phyloP scores from a whole-genome alignment of 2,888 invertebrate species.

The Habrosyne pyritoides region DNA sequence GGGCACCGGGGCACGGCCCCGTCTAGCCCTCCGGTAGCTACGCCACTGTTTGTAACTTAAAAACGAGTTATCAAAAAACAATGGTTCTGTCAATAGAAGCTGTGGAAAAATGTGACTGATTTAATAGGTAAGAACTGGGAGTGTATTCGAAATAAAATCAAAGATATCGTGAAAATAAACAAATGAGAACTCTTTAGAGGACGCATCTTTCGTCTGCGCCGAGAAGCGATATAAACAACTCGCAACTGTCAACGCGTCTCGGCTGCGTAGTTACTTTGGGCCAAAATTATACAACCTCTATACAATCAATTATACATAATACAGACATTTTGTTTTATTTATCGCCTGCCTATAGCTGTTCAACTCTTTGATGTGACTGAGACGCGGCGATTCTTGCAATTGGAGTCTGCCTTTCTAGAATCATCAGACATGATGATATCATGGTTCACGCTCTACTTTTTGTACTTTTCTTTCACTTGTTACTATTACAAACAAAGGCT shows the following conservation, averaged over 20 bases:
- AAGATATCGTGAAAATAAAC: constrained; percentile 4
- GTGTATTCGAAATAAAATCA: not conserved
- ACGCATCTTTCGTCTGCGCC: constrained; percentile 21
- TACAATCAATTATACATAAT: constrained; percentile 21
- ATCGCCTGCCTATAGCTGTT: not conserved
- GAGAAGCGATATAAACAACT: constrained; percentile 26
- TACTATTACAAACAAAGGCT: not conserved
- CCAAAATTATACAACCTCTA: constrained; percentile 33
- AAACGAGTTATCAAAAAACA: not conserved
- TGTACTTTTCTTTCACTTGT: not conserved
- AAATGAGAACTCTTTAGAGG: constrained; percentile 13
- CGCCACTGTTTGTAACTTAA: not conserved
- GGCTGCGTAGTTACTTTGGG: constrained; percentile 21
- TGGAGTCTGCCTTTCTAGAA: constrained; percentile 1
- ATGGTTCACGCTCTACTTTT: constrained; percentile 2
- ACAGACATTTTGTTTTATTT: constrained; percentile 14
- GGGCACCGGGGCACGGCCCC: too few species aligned
- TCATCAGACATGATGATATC: not conserved
- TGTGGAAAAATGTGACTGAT: not conserved
- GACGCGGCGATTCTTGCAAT: not conserved
- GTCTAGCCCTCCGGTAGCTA: too few species aligned
- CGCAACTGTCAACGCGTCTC: constrained; percentile 15
- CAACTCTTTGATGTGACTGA: not conserved
- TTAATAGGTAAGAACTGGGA: not conserved
- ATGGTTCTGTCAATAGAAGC: not conserved